Evolutionary conservation across 35 echinoderm and acorn worm species (phyloP).

Genomic region (Lytechinus pictus): DNA sequence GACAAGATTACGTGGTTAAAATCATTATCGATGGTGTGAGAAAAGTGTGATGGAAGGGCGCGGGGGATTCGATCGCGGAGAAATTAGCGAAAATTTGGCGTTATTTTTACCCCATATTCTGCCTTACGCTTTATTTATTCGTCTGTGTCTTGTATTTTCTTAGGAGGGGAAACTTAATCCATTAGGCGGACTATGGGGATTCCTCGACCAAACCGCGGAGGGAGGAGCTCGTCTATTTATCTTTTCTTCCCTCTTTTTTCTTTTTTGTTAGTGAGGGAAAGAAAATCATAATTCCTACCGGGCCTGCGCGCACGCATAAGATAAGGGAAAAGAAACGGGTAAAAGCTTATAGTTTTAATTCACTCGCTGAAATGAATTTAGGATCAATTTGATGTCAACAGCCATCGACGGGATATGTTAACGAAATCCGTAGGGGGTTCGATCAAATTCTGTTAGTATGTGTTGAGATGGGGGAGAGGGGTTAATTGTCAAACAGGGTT

Average conservation of each 20-base stretch:
- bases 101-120: slow-evolving; percentile 40
- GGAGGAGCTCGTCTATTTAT: slow-evolving; percentile 40
- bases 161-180: slow-evolving; percentile 42
- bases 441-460: slow-evolving; percentile 53
- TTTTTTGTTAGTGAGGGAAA: neutral
- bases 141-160: slow-evolving; percentile 48
- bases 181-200: slow-evolving; percentile 27
- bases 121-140: slow-evolving; percentile 37
- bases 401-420: slow-evolving; percentile 44
- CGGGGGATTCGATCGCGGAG: slow-evolving; percentile 22
- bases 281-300: neutral
- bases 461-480: slow-evolving; percentile 11
- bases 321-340: slow-evolving; percentile 24
- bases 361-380: slow-evolving; percentile 57
- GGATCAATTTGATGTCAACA: slow-evolving; percentile 56
- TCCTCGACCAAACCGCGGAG: neutral
- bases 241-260: slow-evolving; percentile 16
- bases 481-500: slow-evolving; percentile 37
- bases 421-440: slow-evolving; percentile 40
- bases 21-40: slow-evolving; percentile 53
- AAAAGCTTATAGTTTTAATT: slow-evolving; percentile 60
- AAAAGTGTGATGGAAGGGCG: slow-evolving; percentile 53
- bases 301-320: neutral
- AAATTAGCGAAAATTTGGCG: slow-evolving; percentile 36
- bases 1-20: slow-evolving; percentile 54